Evolutionary conservation across 2,113 vertebrate species (phyloP).

Genomic region (Thymallus thymallus): DNA sequence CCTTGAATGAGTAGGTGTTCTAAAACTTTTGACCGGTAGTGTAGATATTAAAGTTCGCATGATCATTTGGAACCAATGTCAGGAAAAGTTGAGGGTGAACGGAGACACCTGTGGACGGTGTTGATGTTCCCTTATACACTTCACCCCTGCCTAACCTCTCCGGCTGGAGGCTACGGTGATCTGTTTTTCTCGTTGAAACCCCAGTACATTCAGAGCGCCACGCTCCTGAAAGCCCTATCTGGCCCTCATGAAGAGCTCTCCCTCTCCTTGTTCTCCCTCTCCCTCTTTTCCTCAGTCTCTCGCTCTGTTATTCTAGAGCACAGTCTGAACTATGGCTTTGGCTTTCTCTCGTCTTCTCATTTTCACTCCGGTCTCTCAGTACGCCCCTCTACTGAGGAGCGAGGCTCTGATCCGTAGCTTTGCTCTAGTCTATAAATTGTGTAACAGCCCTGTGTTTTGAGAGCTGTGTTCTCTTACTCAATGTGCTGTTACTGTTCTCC

Average conservation of each 20-base stretch:
- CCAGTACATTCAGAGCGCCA: background rate
- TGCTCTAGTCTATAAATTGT: too few relatives aligned
- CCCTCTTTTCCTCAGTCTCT: slow-evolving; percentile 8
- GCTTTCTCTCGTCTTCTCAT: background rate
- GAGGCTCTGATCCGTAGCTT: too few relatives aligned
- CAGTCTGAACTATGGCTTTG: too few relatives aligned
- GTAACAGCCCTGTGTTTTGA: too few relatives aligned
- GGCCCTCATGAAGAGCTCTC: background rate
- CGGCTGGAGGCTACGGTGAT: background rate
- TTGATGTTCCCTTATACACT: slow-evolving; percentile 9
- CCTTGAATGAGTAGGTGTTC: too few relatives aligned
- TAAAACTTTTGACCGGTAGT: too few relatives aligned
- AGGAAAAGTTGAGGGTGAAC: background rate
- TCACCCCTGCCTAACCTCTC: slow-evolving; percentile 1
- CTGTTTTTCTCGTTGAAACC: slow-evolving; percentile 14
- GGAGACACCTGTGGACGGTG: slow-evolving; percentile 38
- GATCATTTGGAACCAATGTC: background rate
- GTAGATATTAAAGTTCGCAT: background rate
- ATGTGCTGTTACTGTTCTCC: too few relatives aligned
- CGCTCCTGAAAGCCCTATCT: background rate
- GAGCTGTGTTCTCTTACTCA: too few relatives aligned
- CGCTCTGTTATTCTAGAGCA: too few relatives aligned
- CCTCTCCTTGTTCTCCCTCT: background rate
- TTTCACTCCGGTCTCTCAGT: background rate
- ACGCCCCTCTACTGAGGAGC: background rate